Evolutionary conservation across 1,140 invertebrate genomes (phyloP).

Genomic region (Octopus bimaculoides): DNA sequence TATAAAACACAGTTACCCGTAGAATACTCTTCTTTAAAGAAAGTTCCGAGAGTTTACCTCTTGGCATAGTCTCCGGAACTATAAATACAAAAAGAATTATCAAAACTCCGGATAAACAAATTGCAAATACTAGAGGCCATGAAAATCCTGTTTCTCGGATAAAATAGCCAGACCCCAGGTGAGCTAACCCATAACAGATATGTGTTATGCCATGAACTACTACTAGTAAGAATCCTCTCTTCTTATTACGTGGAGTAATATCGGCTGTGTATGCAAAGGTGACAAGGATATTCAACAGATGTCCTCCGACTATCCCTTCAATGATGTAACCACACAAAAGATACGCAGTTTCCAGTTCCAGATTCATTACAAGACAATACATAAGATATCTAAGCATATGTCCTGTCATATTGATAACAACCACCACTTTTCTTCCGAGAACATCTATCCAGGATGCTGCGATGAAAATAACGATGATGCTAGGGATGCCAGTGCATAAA

Average conservation of each 20-base stretch:
- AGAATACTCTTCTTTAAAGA: background rate
- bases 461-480: conserved; percentile 14
- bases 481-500: conserved; percentile 17
- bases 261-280: conserved; percentile 19
- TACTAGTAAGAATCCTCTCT: conserved; percentile 16
- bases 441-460: conserved; percentile 18
- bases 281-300: background rate
- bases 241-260: conserved; percentile 17
- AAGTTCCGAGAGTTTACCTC: background rate
- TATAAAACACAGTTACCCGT: conserved; percentile 9
- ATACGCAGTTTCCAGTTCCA: background rate
- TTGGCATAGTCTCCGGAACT: conserved; percentile 21
- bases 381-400: conserved; percentile 13
- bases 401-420: conserved; percentile 15
- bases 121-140: conserved; percentile 12
- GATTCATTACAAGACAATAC: conserved; percentile 10
- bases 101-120: background rate
- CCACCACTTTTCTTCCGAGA: conserved; percentile 20
- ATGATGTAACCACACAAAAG: conserved; percentile 13
- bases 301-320: conserved; percentile 16
- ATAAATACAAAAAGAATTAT: conserved; percentile 16
- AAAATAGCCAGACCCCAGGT: conserved; percentile 19
- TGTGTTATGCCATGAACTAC: conserved; percentile 9
- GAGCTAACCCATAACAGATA: conserved; percentile 11
- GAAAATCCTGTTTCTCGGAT: conserved; percentile 16